Evolutionary conservation across 2,113 vertebrate species (phyloP).

Genomic region (Camarhynchus parvulus): DNA sequence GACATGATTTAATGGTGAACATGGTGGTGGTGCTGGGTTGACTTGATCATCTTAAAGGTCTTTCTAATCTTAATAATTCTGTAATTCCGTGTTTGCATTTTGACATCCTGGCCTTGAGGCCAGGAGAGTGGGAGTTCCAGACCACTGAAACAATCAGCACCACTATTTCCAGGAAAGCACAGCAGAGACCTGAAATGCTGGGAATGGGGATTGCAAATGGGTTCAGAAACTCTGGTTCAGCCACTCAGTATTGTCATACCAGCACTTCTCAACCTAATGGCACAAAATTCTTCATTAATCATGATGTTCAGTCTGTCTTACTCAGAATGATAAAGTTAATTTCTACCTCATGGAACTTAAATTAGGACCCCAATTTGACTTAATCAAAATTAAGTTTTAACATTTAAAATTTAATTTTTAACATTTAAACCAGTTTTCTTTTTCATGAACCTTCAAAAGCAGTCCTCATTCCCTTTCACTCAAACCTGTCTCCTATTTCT

Average conservation of each 20-base stretch:
- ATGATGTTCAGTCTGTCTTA: not conserved
- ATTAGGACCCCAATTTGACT: not conserved
- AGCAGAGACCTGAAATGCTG: not conserved
- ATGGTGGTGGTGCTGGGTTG: not conserved
- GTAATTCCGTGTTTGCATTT: not conserved
- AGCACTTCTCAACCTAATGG: not conserved
- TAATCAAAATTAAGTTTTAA: not conserved
- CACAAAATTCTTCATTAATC: not conserved
- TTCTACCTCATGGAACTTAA: not conserved
- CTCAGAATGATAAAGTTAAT: not conserved
- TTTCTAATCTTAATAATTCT: not conserved
- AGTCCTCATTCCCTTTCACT: not conserved
- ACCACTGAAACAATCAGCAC: not conserved
- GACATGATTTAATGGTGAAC: not conserved
- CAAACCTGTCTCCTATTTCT: not conserved
- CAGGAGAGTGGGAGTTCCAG: not conserved
- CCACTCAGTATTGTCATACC: not conserved
- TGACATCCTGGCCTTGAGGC: not conserved
- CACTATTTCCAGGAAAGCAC: not conserved
- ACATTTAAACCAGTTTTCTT: not conserved
- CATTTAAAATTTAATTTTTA: not conserved
- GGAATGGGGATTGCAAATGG: not conserved
- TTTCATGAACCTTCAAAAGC: not conserved
- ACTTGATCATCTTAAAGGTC: not conserved
- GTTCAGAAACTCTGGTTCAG: not conserved